Evolutionary conservation across 1,140 invertebrate genomes (phyloP).

Genomic region (Ips typographus): DNA sequence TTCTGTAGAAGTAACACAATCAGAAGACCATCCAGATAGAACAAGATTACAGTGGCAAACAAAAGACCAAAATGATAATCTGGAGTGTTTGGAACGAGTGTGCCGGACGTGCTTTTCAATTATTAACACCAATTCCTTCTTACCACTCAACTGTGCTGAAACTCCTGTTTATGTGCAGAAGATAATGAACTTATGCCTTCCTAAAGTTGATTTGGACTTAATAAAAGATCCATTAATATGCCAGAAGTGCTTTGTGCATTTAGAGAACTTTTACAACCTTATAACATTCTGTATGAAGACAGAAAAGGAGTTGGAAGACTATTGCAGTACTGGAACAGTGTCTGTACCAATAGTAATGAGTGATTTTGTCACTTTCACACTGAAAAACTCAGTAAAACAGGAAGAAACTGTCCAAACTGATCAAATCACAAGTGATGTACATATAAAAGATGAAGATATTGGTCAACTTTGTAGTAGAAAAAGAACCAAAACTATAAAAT

Average conservation of each 20-base stretch:
- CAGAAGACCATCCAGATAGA: not conserved
- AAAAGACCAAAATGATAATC: slow-evolving; percentile 25
- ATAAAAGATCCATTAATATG: slow-evolving; percentile 24
- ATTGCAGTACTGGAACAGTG: slow-evolving; percentile 7
- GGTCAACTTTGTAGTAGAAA: not conserved
- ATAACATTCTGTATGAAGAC: slow-evolving; percentile 5
- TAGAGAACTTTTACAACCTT: slow-evolving; percentile 24
- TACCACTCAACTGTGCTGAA: not conserved
- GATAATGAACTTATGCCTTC: slow-evolving; percentile 20
- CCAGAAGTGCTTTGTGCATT: slow-evolving; percentile 12
- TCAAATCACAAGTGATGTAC: not conserved
- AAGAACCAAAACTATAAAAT: not conserved
- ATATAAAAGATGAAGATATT: slow-evolving; percentile 10
- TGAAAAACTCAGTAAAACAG: slow-evolving; percentile 15
- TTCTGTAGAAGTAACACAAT: too few species aligned
- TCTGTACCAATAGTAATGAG: not conserved
- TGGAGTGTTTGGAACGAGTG: slow-evolving; percentile 5
- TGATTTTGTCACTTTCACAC: slow-evolving; percentile 10
- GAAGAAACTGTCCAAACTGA: not conserved
- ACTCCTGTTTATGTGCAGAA: not conserved
- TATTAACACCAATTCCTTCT: not conserved
- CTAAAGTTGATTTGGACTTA: slow-evolving; percentile 17
- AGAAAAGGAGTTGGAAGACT: slow-evolving; percentile 12
- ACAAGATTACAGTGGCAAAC: not conserved
- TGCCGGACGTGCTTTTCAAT: slow-evolving; percentile 15